These are phyloP conservation scores for Leucoraja erinaceus DNA, from an alignment of 2,113 vertebrate species.

Conservation along the genomic window DNA sequence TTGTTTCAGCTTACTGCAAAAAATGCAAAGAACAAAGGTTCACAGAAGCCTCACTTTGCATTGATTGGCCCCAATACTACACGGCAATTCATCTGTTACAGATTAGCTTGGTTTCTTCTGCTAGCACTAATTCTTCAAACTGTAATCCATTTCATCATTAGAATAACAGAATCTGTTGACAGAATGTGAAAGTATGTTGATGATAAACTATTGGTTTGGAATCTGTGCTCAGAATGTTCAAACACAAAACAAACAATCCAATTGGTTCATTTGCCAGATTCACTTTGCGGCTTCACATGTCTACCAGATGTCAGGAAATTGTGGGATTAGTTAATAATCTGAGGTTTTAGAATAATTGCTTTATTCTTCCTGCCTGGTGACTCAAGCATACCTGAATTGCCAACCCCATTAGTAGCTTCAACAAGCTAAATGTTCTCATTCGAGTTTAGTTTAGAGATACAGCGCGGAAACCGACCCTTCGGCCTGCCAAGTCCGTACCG, in stretches of 20 bases:
- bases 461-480: too few relatives aligned
- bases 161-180: not conserved
- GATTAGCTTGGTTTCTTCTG: not conserved
- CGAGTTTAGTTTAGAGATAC: too few relatives aligned
- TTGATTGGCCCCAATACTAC: not conserved
- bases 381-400: not conserved
- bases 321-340: conserved; percentile 31
- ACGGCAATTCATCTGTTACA: not conserved
- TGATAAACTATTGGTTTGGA: not conserved
- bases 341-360: conserved; percentile 22
- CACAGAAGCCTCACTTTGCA: not conserved
- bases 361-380: not conserved
- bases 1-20: not conserved
- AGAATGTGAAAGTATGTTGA: not conserved
- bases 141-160: not conserved
- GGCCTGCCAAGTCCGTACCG: too few relatives aligned
- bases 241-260: not conserved
- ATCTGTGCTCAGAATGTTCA: not conserved
- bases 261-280: not conserved
- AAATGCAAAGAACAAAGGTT: conserved; percentile 1
- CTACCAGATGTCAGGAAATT: conserved; percentile 20
- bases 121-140: not conserved
- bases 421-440: not conserved
- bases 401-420: not conserved
- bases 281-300: not conserved